These are phyloP conservation scores for Apotomis betuletana DNA, from an alignment of 2,888 invertebrate species.

Conservation along the genomic window DNA sequence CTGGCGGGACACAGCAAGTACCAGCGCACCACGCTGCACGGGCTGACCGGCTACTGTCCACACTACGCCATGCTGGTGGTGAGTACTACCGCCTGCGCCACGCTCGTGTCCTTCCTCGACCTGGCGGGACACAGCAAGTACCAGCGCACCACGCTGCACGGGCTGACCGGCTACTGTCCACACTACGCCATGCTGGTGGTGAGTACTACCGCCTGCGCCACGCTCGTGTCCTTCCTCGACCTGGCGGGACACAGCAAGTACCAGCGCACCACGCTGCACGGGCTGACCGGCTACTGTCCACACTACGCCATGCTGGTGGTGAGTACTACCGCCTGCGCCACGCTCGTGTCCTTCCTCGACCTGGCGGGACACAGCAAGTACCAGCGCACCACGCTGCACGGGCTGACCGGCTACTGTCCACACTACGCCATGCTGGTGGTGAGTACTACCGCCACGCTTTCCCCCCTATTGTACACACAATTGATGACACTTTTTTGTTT, in stretches of 20 bases:
- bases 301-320: slow-evolving; percentile 96
- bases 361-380: slow-evolving; percentile 69
- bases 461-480: too few relatives aligned
- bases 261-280: too few relatives aligned
- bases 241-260: too few relatives aligned
- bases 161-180: slow-evolving; percentile 85
- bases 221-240: too few relatives aligned
- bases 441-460: neutral
- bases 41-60: slow-evolving; percentile 95
- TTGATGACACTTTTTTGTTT: too few relatives aligned
- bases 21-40: too few relatives aligned
- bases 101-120: too few relatives aligned
- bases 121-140: slow-evolving; percentile 69
- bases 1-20: too few relatives aligned
- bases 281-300: slow-evolving; percentile 95
- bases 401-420: slow-evolving; percentile 85
- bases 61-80: slow-evolving; percentile 96
- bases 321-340: slow-evolving; percentile 53
- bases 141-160: slow-evolving; percentile 93
- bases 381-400: slow-evolving; percentile 93
- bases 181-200: slow-evolving; percentile 11
- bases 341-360: too few relatives aligned
- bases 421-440: slow-evolving; percentile 11
- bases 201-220: neutral
- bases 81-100: slow-evolving; percentile 53